phyloP scores from a whole-genome alignment of 2,113 vertebrate genomes.

The Athene noctua region DNA sequence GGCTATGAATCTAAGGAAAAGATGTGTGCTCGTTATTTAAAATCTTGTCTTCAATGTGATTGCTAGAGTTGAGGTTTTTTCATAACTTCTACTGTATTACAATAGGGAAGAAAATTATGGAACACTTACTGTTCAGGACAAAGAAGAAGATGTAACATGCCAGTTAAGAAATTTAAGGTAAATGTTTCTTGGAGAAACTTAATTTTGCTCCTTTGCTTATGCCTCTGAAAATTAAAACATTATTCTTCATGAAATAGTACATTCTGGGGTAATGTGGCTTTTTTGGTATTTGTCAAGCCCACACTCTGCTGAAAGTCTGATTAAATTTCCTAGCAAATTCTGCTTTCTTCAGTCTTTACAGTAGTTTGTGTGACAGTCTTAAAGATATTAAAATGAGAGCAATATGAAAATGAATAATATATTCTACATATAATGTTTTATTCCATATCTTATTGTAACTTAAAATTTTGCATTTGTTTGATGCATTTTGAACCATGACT shows the following conservation, averaged over 20 bases:
- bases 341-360: not conserved
- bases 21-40: not conserved
- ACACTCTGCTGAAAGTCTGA: not conserved
- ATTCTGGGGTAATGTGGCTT: not conserved
- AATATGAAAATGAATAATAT: not conserved
- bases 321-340: slow-evolving; percentile 20
- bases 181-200: not conserved
- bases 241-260: not conserved
- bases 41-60: not conserved
- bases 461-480: not conserved
- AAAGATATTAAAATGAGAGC: not conserved
- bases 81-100: not conserved
- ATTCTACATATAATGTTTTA: not conserved
- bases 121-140: not conserved
- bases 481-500: not conserved
- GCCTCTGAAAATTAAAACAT: not conserved
- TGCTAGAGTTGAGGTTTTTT: not conserved
- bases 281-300: not conserved
- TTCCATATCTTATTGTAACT: not conserved
- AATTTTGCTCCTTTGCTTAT: not conserved
- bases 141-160: not conserved
- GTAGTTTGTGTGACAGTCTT: not conserved
- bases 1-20: not conserved
- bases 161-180: slow-evolving; percentile 24
- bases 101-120: not conserved